Evolutionary conservation across 2,797 vertebrate genomes (phyloP), one percentile per base, ranked within the genome.

Genomic region (Crocidura indochinensis): DNA sequence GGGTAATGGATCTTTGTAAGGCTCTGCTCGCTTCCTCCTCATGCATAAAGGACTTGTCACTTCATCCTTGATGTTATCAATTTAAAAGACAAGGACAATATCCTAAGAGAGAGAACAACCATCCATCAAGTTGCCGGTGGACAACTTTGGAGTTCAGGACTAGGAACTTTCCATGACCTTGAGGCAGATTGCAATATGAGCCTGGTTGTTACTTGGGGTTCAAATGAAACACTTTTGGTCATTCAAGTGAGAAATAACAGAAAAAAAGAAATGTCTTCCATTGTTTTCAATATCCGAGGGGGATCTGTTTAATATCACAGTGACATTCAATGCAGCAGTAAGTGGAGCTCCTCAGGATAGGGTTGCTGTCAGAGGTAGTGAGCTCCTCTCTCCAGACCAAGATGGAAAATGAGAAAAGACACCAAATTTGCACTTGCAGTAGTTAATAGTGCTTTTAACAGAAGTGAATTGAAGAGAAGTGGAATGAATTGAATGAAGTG

Each of bases 21-120:
- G 20, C 20, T 91, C 27, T 46, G n/a, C 38, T 81, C 78, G 51
- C 73, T 51, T 74, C 14, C 46, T 83, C 73, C 79, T 64, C 46
- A 49, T 64, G 62, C 65, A 24, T 62, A 86, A 65, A 88, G 31
- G 46, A 94, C 67, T 67, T 86, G 88, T 83, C 91, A 91, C 62
- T 82, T 88, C n/a, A 22, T 65, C 71, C 84, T 75, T 91, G 84
- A 69, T 81, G 78, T 46, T 82, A 82, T 82, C 94, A 88, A 92
- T 92, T 85, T 75, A 82, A 77, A 17, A 65, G 72, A 91, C 62
- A 94, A 83, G 77, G 88, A 79, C 46, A 46, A 27, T 31, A 68
- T 92, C 84, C 51, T 82, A 10, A 7, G n/a, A 91, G 68, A 86
- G n/a, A 88, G 22, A 64, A 65, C 82, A 92, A 92, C 84, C 72